These are phyloP conservation scores for Garra rufa DNA, from an alignment of 2,113 vertebrate species.

Conservation along the genomic window DNA sequence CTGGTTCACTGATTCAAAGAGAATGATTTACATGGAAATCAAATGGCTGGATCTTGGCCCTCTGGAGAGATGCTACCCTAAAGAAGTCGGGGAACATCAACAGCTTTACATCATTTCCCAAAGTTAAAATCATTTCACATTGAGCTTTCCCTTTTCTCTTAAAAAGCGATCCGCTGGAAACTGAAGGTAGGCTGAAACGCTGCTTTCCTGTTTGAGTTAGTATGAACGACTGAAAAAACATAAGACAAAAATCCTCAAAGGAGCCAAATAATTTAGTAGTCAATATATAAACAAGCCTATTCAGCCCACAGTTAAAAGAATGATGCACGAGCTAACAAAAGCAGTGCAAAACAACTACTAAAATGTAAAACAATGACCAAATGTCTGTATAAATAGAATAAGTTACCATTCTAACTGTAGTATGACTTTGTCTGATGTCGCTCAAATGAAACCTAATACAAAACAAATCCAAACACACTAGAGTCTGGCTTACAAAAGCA, in stretches of 20 bases:
- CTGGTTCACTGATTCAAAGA: conserved; percentile 32
- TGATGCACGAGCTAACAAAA: conserved; percentile 81
- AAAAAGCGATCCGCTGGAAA: conserved; percentile 22
- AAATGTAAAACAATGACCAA: conserved; percentile 63
- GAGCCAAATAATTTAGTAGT: conserved; percentile 86
- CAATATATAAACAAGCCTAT: conserved; percentile 89
- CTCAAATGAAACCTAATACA: conserved; percentile 48
- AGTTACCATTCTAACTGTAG: conserved; percentile 55
- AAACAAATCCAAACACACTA: conserved; percentile 40
- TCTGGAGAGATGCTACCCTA: conserved; percentile 33
- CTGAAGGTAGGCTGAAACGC: conserved; percentile 8
- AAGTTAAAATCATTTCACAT: conserved; percentile 38
- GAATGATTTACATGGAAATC: conserved; percentile 48
- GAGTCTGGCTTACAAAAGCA: conserved; percentile 28
- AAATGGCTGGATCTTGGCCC: conserved; percentile 41
- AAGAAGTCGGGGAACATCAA: conserved; percentile 27
- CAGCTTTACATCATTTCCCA: conserved; percentile 23
- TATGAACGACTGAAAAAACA: conserved; percentile 38
- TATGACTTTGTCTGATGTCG: conserved; percentile 39
- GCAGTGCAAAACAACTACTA: conserved; percentile 75
- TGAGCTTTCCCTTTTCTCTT: conserved; percentile 38
- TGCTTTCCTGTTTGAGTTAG: conserved; percentile 12
- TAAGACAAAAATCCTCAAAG: conserved; percentile 53
- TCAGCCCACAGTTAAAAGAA: conserved; percentile 80
- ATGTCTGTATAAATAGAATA: conserved; percentile 61